These are phyloP conservation scores for Leuciscus idus DNA, from an alignment of 2,113 vertebrate genomes.

Conservation along the genomic window DNA sequence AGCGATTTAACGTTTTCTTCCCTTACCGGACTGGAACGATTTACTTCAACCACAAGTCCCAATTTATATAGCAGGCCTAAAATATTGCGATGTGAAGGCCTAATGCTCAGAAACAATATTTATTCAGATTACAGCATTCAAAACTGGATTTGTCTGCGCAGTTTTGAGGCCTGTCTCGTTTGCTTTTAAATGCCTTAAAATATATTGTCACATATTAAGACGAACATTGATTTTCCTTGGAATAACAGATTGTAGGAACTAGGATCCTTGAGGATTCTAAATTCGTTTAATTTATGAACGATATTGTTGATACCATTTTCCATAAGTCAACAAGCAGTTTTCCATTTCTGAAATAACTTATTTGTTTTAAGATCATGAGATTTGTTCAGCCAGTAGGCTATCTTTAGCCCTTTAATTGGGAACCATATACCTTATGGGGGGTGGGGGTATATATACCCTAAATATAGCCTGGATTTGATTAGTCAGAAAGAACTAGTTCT, in stretches of 20 bases:
- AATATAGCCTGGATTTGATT: constrained; percentile 1
- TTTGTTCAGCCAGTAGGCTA: not conserved
- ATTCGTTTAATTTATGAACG: not conserved
- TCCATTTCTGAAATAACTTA: not conserved
- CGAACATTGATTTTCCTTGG: constrained; percentile 13
- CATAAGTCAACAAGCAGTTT: not conserved
- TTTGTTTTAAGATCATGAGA: not conserved
- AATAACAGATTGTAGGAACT: no score
- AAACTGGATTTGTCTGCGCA: not conserved
- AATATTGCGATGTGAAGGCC: not conserved
- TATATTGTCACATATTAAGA: constrained; percentile 26
- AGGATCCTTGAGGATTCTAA: not conserved
- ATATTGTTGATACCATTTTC: not conserved
- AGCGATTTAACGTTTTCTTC: not conserved
- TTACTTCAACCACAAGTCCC: not conserved
- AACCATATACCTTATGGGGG: not conserved
- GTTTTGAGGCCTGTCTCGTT: not conserved
- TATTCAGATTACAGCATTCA: not conserved
- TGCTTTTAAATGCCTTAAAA: not conserved
- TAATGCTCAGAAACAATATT: not conserved
- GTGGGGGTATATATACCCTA: no score
- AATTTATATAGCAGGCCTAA: not conserved
- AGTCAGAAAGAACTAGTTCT: not conserved
- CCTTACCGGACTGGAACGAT: not conserved
- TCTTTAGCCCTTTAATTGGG: not conserved